Evolutionary conservation across 2,113 vertebrate genomes (phyloP), one percentile per base, ranked within the genome.

Genomic region (Perca flavescens): DNA sequence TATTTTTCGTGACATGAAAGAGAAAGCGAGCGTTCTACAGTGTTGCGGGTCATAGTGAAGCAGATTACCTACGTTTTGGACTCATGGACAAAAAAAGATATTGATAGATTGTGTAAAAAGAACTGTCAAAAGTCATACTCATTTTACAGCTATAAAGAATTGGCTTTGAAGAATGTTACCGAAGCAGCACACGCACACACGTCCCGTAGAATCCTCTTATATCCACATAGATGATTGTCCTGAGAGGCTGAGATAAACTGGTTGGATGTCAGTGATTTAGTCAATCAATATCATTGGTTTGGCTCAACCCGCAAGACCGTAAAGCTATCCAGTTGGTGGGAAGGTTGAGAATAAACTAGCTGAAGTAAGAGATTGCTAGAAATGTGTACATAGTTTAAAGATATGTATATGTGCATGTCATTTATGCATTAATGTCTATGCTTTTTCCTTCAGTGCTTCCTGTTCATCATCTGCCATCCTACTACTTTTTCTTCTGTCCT

Each of bases 401-500:
- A 5, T 16, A 4, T 36, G 12, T 21, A 21, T 8, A 3, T 22
- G 52, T 47, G 15, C 12, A 63, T 46, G 1, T 52, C 1, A 43
- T 67, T 36, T 52, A 61, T 2, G 21, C 60, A 47, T 14, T 6
- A 1, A 46, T 34, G 21, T 9, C 15, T n/a, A 12, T 25, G 16
- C 6, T 1, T 34, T 67, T 12, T 17, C 22, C n/a, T 54, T 4
- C 2, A 75, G 31, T 49, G 2, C 21, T 19, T 61, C 57, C 4
- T 28, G 31, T 79, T 67, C 49, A 67, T 73, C 21, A 25, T 21
- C 28, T 14, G n/a, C 5, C 46, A 56, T 76, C 14, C 52, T 43
- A 53, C 8, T 68, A 67, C 77, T 62, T 58, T 43, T 69, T 22
- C n/a, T 28, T 19, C 34, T 76, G 16, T 16, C 3, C 50, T 62